Evolutionary conservation across 2,888 invertebrate species (phyloP), one percentile per base, ranked within the genome.

Genomic region (Artemia sinica): DNA sequence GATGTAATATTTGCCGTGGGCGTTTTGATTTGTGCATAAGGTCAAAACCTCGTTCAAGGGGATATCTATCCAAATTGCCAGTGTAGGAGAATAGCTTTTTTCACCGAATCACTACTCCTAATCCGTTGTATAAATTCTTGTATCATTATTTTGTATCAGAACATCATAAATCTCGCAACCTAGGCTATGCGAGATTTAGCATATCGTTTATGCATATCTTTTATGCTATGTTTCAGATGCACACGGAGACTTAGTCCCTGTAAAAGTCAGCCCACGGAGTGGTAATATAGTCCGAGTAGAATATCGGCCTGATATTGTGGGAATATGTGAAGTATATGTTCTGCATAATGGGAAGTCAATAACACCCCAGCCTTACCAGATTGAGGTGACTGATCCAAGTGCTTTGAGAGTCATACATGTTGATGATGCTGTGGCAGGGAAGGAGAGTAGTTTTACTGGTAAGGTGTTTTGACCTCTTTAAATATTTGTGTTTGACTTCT

Each of bases 281-380:
- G 74, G 74, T 68, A 76, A 76, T 74, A 79, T 76, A 80, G 73
- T 80, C 68, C 80, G 86, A 0, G 85, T 88, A 0, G 88, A 88
- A 74, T 90, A 90, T 78, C 84, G 86, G 3, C 88, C 89, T 0
- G 82, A 83, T 72, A 81, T 84, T 72, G 87, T 89, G 7, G 91
- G 91, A 2, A 82, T 83, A 13, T 88, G 90, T 74, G 81, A 84
- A 52, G 84, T 92, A 70, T 82, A 84, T 18, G 81, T 86, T 48
- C 81, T 83, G 52, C 84, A 84, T 73, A 81, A 83, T 28, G 83
- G 82, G 58, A 81, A 82, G 4, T 81, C 83, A 9, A 80, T 85
- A 18, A 82, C 83, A 50, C 83, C 84, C 74, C 80, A 84, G 73
- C 84, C 84, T 0, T 84, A 84, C 74, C 81, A 82, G 8, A 80